Percentiles rank a stretch among this genome's conserved stretches.
phyloP scores from a whole-genome alignment of 2,797 vertebrate species.

The Epinephelus awoara region DNA sequence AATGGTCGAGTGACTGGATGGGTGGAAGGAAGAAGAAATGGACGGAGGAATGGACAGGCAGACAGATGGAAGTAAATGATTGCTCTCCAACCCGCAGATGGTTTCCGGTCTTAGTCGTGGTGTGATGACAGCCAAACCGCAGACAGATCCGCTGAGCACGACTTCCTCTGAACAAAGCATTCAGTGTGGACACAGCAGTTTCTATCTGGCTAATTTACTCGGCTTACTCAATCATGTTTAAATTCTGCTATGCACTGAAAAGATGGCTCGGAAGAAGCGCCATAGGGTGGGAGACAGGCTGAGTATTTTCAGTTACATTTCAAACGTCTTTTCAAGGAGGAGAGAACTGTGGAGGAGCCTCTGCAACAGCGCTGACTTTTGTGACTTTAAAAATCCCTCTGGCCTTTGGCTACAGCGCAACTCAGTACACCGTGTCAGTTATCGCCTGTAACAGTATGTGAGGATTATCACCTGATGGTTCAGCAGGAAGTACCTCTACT shows the following conservation, averaged over 20 bases:
- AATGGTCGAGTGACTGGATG: conserved; percentile 24
- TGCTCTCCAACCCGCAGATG: conserved; percentile 63
- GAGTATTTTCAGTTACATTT: conserved; percentile 49
- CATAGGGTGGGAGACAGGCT: conserved; percentile 9
- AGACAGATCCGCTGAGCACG: conserved; percentile 60
- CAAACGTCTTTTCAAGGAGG: conserved; percentile 18
- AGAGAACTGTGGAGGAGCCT: conserved; percentile 7
- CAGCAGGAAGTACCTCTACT: conserved; percentile 51
- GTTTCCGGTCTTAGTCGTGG: conserved; percentile 43
- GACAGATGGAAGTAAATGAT: conserved; percentile 62
- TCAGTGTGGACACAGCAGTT: conserved; percentile 55
- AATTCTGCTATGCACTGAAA: conserved; percentile 45
- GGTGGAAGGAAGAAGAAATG: conserved; percentile 25
- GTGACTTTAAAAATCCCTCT: conserved; percentile 31
- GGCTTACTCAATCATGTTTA: conserved; percentile 57
- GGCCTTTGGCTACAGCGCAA: conserved; percentile 33
- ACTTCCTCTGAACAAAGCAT: conserved; percentile 54
- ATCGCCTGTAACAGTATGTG: conserved; percentile 42
- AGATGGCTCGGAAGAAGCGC: conserved; percentile 15
- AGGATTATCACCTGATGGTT: conserved; percentile 70
- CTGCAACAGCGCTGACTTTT: conserved; percentile 42
- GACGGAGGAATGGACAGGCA: conserved; percentile 26
- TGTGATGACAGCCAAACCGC: conserved; percentile 52
- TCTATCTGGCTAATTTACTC: conserved; percentile 60
- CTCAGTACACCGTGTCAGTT: conserved; percentile 32